phyloP scores from a whole-genome alignment of 2,888 invertebrate genomes.

The Adineta ricciae region DNA sequence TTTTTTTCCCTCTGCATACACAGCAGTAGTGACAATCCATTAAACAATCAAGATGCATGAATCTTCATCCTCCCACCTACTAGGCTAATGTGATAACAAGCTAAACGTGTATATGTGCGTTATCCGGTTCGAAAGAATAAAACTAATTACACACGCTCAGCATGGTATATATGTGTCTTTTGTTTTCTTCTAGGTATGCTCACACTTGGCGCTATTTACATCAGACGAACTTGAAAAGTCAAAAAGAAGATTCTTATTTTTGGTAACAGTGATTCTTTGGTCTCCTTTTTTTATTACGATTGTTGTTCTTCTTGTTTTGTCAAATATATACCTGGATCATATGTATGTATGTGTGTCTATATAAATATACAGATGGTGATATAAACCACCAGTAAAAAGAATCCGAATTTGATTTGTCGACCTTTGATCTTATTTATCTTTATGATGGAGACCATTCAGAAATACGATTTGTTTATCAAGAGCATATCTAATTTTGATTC shows the following conservation, averaged over 20 bases:
- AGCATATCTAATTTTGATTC: background rate
- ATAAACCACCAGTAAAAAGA: background rate
- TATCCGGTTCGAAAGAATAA: background rate
- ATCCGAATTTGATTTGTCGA: background rate
- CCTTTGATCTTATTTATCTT: background rate
- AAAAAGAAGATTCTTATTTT: background rate
- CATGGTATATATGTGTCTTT: background rate
- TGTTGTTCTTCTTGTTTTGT: background rate
- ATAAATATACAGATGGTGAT: background rate
- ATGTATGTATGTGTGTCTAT: background rate
- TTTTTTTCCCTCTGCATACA: background rate
- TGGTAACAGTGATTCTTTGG: background rate
- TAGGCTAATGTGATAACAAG: conserved; percentile 9
- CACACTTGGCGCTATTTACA: background rate
- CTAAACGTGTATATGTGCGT: background rate
- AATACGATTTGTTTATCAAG: background rate
- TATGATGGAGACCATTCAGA: background rate
- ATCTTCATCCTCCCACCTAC: background rate
- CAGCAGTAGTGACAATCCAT: conserved; percentile 4
- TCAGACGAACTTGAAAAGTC: background rate
- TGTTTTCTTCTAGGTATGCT: background rate
- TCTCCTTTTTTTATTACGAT: background rate
- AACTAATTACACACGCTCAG: background rate
- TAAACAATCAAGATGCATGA: conserved; percentile 15
- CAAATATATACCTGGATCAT: background rate